Conservation (phyloP, 2,113 vertebrate genomes). For the Oxyura jamaicensis region DNA sequence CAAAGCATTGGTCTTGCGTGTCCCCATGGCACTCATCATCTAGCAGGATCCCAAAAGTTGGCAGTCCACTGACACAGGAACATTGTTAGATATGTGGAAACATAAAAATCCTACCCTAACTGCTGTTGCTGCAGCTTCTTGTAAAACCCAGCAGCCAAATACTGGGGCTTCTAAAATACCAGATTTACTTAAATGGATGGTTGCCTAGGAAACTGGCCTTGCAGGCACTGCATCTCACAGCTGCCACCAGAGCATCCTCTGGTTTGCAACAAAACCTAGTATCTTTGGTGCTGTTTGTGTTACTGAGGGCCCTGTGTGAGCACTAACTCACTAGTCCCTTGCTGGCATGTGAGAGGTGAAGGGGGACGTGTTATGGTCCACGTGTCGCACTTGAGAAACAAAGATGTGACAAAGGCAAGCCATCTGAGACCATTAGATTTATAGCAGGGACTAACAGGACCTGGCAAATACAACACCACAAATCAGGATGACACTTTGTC, state of each 20-base stretch:
- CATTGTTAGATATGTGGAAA: not conserved
- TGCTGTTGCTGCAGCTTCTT: not conserved
- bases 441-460: not conserved
- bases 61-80: not conserved
- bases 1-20: not conserved
- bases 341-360: not conserved
- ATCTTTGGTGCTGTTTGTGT: rapidly evolving
- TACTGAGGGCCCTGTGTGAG: rapidly evolving
- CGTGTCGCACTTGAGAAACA: not conserved
- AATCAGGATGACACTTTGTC: not conserved
- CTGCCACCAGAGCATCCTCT: not conserved
- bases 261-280: not conserved
- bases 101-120: not conserved
- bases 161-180: not conserved
- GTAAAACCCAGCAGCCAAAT: not conserved
- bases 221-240: not conserved
- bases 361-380: not conserved
- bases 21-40: not conserved
- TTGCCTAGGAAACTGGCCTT: not conserved
- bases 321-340: not conserved
- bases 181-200: not conserved
- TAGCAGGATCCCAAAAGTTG: not conserved
- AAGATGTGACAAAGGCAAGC: rapidly evolving
- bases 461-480: not conserved
- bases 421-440: not conserved